Evolutionary conservation across 1,140 invertebrate genomes (phyloP).

Genomic region (Doryteuthis pealeii): DNA sequence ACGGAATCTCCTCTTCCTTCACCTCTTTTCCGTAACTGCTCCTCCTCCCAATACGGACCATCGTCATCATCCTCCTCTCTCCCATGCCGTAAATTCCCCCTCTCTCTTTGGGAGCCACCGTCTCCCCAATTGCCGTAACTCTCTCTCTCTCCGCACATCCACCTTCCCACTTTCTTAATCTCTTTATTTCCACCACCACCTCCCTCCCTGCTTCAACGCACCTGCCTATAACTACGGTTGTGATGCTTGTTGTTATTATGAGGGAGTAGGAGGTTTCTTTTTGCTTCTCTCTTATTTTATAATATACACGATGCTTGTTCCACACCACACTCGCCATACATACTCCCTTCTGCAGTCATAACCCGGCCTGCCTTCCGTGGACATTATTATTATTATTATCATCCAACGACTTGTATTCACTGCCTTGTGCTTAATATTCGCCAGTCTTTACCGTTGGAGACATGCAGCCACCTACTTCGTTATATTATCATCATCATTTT

Average conservation of each 20-base stretch:
- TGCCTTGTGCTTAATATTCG: too few species aligned
- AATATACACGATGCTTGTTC: background rate
- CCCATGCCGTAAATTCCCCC: background rate
- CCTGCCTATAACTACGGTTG: background rate
- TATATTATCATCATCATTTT: too few species aligned
- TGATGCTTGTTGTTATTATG: too few species aligned
- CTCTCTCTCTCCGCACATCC: too few species aligned
- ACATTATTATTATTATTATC: too few species aligned
- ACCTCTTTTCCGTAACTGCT: background rate
- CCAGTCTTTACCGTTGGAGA: too few species aligned
- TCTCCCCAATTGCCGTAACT: too few species aligned
- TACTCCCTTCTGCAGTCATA: too few species aligned
- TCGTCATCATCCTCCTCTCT: background rate
- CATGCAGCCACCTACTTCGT: too few species aligned
- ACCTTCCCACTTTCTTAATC: background rate
- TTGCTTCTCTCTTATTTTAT: background rate
- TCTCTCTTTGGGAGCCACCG: background rate
- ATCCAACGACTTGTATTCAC: too few species aligned
- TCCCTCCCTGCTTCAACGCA: background rate
- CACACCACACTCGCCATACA: background rate
- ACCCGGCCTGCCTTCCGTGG: too few species aligned
- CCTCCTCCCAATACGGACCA: background rate
- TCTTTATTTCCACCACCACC: background rate
- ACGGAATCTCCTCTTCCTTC: background rate
- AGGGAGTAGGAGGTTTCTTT: background rate